These are phyloP conservation scores for Eupelmus urozonus DNA, from an alignment of 2,888 invertebrate species.

Conservation along the genomic window DNA sequence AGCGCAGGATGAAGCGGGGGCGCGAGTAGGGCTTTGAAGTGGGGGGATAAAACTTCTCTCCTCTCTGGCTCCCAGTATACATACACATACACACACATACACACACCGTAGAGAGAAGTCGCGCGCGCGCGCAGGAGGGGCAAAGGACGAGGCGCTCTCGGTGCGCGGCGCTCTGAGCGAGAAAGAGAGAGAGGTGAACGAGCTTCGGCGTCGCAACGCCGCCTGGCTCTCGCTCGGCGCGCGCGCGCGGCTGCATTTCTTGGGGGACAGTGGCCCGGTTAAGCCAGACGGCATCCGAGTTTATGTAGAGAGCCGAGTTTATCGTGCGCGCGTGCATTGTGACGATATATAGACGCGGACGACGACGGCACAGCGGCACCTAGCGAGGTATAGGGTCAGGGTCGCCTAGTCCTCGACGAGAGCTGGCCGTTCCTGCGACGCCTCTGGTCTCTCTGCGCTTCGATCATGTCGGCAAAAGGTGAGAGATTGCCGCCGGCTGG, in stretches of 20 bases:
- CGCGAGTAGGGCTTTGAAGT: too few relatives aligned
- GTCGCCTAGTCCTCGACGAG: too few relatives aligned
- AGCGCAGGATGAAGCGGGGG: too few relatives aligned
- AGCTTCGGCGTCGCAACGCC: slow-evolving; percentile 30
- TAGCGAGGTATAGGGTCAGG: too few relatives aligned
- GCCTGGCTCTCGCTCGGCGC: slow-evolving; percentile 8
- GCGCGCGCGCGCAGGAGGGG: not conserved
- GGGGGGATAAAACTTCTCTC: not conserved
- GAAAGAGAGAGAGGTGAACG: slow-evolving; percentile 45
- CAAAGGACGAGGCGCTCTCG: not conserved
- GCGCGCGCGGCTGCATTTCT: slow-evolving; percentile 48
- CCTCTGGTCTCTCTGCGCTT: too few relatives aligned
- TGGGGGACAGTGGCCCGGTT: slow-evolving; percentile 48
- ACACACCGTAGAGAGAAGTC: not conserved
- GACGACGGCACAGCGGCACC: too few relatives aligned
- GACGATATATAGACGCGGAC: too few relatives aligned
- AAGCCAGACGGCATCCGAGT: too few relatives aligned
- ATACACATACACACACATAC: not conserved
- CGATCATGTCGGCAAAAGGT: not conserved
- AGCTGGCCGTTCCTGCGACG: too few relatives aligned
- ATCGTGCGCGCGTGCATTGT: too few relatives aligned
- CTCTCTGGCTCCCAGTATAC: not conserved
- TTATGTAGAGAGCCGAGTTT: too few relatives aligned
- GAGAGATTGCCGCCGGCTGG: not conserved
- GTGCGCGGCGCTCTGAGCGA: not conserved